Percentiles rank a stretch among this genome's conserved stretches.
phyloP scores from a whole-genome alignment of 2,113 vertebrate genomes.

The Caretta caretta region DNA sequence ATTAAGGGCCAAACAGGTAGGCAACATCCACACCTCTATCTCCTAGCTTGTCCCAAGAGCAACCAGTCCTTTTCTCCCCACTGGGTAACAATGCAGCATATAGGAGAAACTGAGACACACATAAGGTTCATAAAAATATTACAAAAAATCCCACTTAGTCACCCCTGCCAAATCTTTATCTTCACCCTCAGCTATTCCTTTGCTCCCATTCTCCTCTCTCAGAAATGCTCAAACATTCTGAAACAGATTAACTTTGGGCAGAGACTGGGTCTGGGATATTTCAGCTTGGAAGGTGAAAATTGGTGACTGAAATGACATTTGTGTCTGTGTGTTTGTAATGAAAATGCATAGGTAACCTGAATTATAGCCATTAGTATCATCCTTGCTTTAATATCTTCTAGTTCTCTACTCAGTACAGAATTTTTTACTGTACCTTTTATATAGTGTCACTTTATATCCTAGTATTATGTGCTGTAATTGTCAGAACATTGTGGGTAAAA shows the following conservation, averaged over 20 bases:
- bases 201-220: neutral
- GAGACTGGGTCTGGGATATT: neutral
- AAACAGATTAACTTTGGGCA: neutral
- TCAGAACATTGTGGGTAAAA: neutral
- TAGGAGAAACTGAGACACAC: neutral
- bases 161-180: neutral
- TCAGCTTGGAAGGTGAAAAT: neutral
- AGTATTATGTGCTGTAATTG: neutral
- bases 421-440: neutral
- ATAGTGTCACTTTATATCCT: neutral
- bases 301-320: neutral
- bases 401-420: neutral
- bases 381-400: neutral
- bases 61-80: neutral
- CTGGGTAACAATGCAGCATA: neutral
- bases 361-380: neutral
- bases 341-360: neutral
- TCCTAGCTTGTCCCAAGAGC: neutral
- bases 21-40: neutral
- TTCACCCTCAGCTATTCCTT: neutral
- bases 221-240: neutral
- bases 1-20: neutral
- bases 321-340: neutral
- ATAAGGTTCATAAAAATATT: neutral
- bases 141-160: neutral